These are phyloP conservation scores for Chymomyza procnemis DNA, from an alignment of 2,888 invertebrate genomes.

Conservation along the genomic window DNA sequence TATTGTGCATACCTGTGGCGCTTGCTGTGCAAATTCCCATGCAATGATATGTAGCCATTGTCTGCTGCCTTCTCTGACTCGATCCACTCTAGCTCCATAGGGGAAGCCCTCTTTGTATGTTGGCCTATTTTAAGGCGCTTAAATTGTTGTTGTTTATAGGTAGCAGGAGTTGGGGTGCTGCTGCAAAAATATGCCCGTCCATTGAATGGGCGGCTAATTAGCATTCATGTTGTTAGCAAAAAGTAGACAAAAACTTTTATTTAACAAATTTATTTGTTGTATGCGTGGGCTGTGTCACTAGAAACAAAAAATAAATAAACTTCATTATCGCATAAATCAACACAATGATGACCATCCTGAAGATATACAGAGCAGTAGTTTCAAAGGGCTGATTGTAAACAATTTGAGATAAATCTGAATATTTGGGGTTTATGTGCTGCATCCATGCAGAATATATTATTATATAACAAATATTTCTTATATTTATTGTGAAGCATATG, in stretches of 20 bases:
- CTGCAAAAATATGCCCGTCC: neutral
- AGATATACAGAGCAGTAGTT: neutral
- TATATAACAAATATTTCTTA: too few relatives aligned
- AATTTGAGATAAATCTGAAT: too few relatives aligned
- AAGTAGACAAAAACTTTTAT: slow-evolving; percentile 30
- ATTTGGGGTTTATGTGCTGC: too few relatives aligned
- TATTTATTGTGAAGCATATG: too few relatives aligned
- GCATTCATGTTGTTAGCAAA: slow-evolving; percentile 43
- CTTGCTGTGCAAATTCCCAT: slow-evolving; percentile 59
- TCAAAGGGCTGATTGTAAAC: too few relatives aligned
- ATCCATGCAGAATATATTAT: too few relatives aligned
- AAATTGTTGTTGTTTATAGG: slow-evolving; percentile 37
- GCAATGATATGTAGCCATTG: slow-evolving; percentile 25
- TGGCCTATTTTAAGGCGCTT: slow-evolving; percentile 58
- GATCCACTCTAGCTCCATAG: neutral
- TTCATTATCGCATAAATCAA: neutral
- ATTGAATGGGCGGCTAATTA: slow-evolving; percentile 42
- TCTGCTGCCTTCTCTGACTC: neutral
- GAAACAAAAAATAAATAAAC: slow-evolving; percentile 8
- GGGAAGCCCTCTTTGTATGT: slow-evolving; percentile 18
- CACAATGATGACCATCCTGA: neutral
- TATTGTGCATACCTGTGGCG: slow-evolving; percentile 60
- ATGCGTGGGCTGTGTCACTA: slow-evolving; percentile 23
- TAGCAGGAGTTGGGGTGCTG: neutral
- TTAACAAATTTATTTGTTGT: slow-evolving; percentile 45